Evolutionary conservation across 2,888 invertebrate species (phyloP).

Genomic region (Scaptomyza parva): DNA sequence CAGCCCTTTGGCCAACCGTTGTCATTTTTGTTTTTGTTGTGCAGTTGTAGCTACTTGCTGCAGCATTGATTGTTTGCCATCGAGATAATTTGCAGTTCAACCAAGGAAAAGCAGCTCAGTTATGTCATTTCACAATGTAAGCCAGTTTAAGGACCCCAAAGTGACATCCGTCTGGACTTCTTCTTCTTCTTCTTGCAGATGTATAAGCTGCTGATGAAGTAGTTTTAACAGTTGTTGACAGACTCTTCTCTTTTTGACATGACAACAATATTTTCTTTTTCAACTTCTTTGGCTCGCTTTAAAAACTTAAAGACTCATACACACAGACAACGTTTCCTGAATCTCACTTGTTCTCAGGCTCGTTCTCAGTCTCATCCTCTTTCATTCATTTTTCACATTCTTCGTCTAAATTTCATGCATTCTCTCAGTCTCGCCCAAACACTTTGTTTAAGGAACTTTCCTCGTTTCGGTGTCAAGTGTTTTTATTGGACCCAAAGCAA

Average conservation of each 20-base stretch:
- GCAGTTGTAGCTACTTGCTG: neutral
- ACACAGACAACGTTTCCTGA: slow-evolving; percentile 13
- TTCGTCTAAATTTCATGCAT: slow-evolving; percentile 22
- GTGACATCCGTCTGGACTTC: slow-evolving; percentile 10
- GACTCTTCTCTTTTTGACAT: slow-evolving; percentile 10
- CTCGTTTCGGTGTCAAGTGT: slow-evolving; percentile 73
- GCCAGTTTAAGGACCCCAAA: slow-evolving; percentile 16
- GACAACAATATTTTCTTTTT: neutral
- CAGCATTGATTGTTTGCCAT: slow-evolving; percentile 42
- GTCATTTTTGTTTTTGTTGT: slow-evolving; percentile 14
- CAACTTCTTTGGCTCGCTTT: slow-evolving; percentile 4
- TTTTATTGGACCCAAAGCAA: slow-evolving; percentile 58
- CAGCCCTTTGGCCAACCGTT: slow-evolving; percentile 17
- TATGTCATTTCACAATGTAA: slow-evolving; percentile 35
- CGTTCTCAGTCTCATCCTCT: neutral
- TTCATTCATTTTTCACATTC: slow-evolving; percentile 21
- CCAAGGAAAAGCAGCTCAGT: slow-evolving; percentile 39
- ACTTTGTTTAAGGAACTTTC: slow-evolving; percentile 64
- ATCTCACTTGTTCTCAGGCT: slow-evolving; percentile 15
- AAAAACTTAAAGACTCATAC: slow-evolving; percentile 3
- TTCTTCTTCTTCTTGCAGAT: no score
- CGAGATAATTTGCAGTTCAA: slow-evolving; percentile 52
- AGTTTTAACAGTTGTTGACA: slow-evolving; percentile 24
- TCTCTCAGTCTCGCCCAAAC: slow-evolving; percentile 23
- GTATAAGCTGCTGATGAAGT: slow-evolving; percentile 35